A percentile compares a stretch with the other conserved stretches of the same genome.
phyloP scores from a whole-genome alignment of 2,113 vertebrate species.

The Eulemur rufifrons region DNA sequence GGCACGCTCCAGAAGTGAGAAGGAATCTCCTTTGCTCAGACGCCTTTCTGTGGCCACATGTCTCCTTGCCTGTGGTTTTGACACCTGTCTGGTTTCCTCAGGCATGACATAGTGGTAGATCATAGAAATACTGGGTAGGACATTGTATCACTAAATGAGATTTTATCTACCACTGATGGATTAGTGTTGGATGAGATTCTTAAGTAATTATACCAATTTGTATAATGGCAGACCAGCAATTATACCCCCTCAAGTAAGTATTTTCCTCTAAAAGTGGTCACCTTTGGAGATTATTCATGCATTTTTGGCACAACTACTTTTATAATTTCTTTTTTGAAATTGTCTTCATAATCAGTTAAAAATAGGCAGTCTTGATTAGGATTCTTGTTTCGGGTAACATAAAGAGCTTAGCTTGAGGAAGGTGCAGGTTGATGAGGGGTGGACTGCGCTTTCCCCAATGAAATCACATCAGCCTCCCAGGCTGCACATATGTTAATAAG shows the following conservation, averaged over 20 bases:
- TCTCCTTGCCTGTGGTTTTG: accelerated
- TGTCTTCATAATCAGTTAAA: not conserved
- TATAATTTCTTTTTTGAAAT: not conserved
- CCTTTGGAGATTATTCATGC: not conserved
- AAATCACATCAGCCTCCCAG: not conserved
- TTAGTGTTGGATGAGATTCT: not conserved
- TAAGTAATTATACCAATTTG: not conserved
- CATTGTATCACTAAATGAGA: accelerated
- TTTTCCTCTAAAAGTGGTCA: not conserved
- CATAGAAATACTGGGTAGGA: not conserved
- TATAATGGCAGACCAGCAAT: not conserved
- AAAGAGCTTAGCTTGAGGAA: not conserved
- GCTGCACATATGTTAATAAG: not conserved
- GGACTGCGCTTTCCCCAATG: not conserved
- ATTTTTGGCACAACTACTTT: not conserved
- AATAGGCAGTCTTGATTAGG: accelerated
- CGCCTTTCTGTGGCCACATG: accelerated
- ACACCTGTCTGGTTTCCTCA: accelerated
- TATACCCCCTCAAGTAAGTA: not conserved
- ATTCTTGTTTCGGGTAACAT: not conserved
- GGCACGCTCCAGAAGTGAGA: accelerated
- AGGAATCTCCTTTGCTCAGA: accelerated
- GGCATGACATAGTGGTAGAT: accelerated
- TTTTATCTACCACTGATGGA: not conserved
- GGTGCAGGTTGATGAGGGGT: not conserved